A percentile compares a stretch with the other conserved stretches of the same genome.
These are phyloP conservation scores for Zoanthus sansibaricus DNA, from an alignment of 92 coral and sea anemone genomes.

Conservation along the genomic window DNA sequence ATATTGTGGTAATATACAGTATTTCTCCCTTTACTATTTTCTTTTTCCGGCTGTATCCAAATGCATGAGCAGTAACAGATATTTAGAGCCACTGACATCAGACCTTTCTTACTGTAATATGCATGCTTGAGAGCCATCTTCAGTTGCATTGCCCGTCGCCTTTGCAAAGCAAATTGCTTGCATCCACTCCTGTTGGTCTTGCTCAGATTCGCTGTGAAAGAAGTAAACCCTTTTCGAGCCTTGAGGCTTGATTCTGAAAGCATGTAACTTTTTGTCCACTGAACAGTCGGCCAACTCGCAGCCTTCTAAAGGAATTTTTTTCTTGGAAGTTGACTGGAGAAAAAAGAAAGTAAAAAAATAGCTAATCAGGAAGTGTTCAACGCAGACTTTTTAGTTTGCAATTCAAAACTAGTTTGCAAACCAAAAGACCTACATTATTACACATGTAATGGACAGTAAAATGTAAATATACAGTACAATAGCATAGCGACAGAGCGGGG, in stretches of 20 bases:
- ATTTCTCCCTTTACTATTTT: too few relatives aligned
- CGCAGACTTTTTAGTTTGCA: not conserved
- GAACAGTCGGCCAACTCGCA: constrained; percentile 93
- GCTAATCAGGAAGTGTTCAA: not conserved
- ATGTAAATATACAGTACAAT: too few relatives aligned
- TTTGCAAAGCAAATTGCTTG: constrained; percentile 98
- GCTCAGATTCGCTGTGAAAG: constrained; percentile 85
- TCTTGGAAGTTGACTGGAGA: constrained; percentile 78
- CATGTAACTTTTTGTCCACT: constrained; percentile 82
- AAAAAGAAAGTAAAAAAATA: not conserved
- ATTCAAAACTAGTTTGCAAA: not conserved
- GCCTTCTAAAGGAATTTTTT: constrained; percentile 76
- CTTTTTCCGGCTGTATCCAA: too few relatives aligned
- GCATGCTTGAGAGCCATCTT: constrained; percentile 94
- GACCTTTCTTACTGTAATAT: constrained; percentile 61
- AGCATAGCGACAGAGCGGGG: too few relatives aligned
- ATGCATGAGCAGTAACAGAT: not conserved
- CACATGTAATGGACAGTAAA: too few relatives aligned
- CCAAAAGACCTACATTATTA: not conserved
- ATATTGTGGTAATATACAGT: too few relatives aligned
- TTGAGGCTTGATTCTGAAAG: constrained; percentile 90
- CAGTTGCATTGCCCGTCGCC: constrained; percentile 78
- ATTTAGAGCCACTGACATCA: not conserved
- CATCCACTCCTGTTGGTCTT: constrained; percentile 98
- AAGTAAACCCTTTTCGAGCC: constrained; percentile 78